phyloP scores from a whole-genome alignment of 2,797 vertebrate genomes.

The Chromis chromis region DNA sequence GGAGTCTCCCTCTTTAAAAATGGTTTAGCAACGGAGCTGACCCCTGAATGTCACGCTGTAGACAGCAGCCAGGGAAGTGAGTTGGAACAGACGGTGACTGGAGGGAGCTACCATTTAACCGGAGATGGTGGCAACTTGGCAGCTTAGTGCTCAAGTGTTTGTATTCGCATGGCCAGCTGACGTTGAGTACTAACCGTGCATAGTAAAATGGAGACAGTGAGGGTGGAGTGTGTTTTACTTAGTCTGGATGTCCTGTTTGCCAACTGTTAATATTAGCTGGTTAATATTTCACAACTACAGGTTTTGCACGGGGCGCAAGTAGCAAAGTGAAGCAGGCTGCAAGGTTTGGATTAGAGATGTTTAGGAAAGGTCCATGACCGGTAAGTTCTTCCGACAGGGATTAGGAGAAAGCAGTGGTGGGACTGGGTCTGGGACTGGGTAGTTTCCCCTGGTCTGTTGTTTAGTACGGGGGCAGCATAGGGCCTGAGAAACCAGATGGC shows the following conservation, averaged over 20 bases:
- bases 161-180: slow-evolving; percentile 3
- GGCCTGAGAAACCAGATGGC: slow-evolving; percentile 91
- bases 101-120: slow-evolving; percentile 15
- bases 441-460: slow-evolving; percentile 79
- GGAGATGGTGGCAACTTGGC: slow-evolving; percentile 35
- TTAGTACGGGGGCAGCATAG: slow-evolving; percentile 74
- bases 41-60: slow-evolving; percentile 27
- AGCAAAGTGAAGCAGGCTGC: neutral
- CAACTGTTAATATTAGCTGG: neutral
- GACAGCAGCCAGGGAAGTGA: slow-evolving; percentile 40
- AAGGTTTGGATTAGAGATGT: neutral
- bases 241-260: neutral
- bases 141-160: slow-evolving; percentile 21
- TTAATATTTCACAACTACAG: slow-evolving; percentile 21
- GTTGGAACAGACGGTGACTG: slow-evolving; percentile 17
- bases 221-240: neutral
- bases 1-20: slow-evolving; percentile 31
- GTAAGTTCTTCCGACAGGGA: slow-evolving; percentile 41
- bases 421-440: slow-evolving; percentile 64
- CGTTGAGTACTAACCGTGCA: neutral
- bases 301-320: neutral
- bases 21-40: slow-evolving; percentile 19
- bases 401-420: slow-evolving; percentile 46
- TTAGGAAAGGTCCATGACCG: slow-evolving; percentile 24
- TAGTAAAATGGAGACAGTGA: slow-evolving; percentile 4